A percentile compares a stretch with the other conserved stretches of the same genome.
Evolutionary conservation across 2,888 invertebrate genomes (phyloP).

Genomic region (Teinopalpus imperialis): DNA sequence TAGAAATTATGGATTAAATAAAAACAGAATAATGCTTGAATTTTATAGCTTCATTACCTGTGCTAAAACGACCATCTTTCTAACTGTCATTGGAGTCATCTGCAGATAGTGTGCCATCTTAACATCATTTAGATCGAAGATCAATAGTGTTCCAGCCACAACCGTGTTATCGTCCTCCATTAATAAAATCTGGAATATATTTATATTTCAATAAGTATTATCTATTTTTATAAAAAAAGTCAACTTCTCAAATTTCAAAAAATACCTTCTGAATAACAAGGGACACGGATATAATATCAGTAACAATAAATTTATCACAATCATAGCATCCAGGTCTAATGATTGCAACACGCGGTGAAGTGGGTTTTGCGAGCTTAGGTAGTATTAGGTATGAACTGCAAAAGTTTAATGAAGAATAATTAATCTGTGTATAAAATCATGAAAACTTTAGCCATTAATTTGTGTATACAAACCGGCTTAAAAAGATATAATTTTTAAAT

Average conservation of each 20-base stretch:
- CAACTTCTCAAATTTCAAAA: background rate
- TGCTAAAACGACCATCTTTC: constrained; percentile 65
- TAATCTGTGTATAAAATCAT: too few species aligned
- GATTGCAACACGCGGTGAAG: constrained; percentile 69
- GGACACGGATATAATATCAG: constrained; percentile 48
- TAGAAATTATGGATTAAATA: too few species aligned
- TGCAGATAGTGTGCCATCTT: constrained; percentile 74
- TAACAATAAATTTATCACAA: constrained; percentile 55
- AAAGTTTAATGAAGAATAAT: too few species aligned
- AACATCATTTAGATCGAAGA: constrained; percentile 76
- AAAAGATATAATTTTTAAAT: too few species aligned
- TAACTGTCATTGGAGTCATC: constrained; percentile 74
- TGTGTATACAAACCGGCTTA: too few species aligned
- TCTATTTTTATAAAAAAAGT: constrained; percentile 5
- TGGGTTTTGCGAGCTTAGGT: constrained; percentile 49
- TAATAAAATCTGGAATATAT: constrained; percentile 54
- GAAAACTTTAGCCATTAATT: too few species aligned
- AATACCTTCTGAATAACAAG: constrained; percentile 48
- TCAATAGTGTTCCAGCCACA: constrained; percentile 61
- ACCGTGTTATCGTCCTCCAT: constrained; percentile 77
- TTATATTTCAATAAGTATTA: background rate
- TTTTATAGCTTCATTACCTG: too few species aligned
- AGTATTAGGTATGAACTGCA: constrained; percentile 35
- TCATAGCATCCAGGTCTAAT: constrained; percentile 75
- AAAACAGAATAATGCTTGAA: too few species aligned